Base-by-base conservation (phyloP, 2,888 invertebrate genomes). In the Dryobotodes eremita region DNA sequence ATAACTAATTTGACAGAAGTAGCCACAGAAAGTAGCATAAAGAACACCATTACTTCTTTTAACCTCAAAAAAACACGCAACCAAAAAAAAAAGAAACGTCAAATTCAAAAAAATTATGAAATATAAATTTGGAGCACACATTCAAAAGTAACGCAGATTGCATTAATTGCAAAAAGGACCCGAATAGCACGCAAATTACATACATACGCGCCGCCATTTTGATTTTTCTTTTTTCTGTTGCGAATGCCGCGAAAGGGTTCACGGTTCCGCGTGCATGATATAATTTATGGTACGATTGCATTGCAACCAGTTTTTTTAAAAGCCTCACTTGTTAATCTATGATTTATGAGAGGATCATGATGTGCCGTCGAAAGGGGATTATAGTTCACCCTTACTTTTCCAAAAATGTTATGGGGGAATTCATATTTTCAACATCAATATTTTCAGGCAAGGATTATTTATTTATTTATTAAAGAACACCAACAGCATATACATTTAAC, bases 211-310 rank as follows among this genome's bases (percentile, higher is more conserved):
- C 31, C 31, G 64, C 70, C 65, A 78, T 83, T 70, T 64, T 55
- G 48, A 6, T 46, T 62, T 66, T 78, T 65, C 48, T 75, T 78
- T 79, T 85, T 79, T 68, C 20, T 61, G 71, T 61, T 77, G n/a
- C 71, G 69, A 71, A n/a, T 65, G 61, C 42, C 70, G 57, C 17
- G 36, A 62, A 71, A 71, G 46, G 62, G 62, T 78, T 83, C n/a
- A 36, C n/a, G n/a, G 50, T 55, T 57, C 64, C 17, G 17, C 15
- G 53, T 53, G 46, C 42, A 55, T 79, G 70, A 36, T 79, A 73
- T 75, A 82, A 83, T 84, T 76, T 75, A 70, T 71, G 61, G 42
- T 69, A 75, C 71, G 55, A 83, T 80, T 66, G 59, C 61, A 71
- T 48, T 69, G 71, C 20, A 13, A 3, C 3, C 55, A 48, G 5